A percentile compares a stretch with the other conserved stretches of the same genome.
Evolutionary conservation across 2,113 vertebrate genomes (phyloP).

Genomic region (Cathartes aura): DNA sequence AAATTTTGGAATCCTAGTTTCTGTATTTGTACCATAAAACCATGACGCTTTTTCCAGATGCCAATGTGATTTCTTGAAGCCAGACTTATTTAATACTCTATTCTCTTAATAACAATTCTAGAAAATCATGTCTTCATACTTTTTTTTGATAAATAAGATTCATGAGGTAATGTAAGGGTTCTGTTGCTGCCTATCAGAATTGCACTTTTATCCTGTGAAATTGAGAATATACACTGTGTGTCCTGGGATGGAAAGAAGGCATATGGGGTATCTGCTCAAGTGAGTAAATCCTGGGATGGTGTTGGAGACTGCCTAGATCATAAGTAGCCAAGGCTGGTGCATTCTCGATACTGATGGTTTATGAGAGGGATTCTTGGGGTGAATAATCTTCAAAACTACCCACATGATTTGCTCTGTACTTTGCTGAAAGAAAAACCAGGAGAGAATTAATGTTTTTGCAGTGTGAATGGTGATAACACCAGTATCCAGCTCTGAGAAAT

Average conservation of each 20-base stretch:
- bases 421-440: not conserved
- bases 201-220: not conserved
- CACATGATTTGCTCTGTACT: not conserved
- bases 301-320: not conserved
- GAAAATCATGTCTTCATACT: not conserved
- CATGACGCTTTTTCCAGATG: not conserved
- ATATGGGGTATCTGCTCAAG: not conserved
- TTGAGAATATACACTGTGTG: not conserved
- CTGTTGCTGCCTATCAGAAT: not conserved
- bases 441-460: not conserved
- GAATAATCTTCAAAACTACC: not conserved
- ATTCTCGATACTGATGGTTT: not conserved
- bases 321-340: not conserved
- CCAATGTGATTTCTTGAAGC: not conserved
- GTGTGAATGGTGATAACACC: not conserved
- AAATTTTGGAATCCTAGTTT: not conserved
- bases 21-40: not conserved
- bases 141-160: not conserved
- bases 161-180: rapidly evolving
- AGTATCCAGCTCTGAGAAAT: not conserved
- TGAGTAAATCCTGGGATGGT: not conserved
- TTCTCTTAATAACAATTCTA: not conserved
- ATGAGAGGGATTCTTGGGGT: not conserved
- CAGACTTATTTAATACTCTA: not conserved
- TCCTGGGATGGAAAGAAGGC: not conserved